These are phyloP conservation scores for Triplophysa siluroides DNA, from an alignment of 2,113 vertebrate genomes.

Conservation along the genomic window DNA sequence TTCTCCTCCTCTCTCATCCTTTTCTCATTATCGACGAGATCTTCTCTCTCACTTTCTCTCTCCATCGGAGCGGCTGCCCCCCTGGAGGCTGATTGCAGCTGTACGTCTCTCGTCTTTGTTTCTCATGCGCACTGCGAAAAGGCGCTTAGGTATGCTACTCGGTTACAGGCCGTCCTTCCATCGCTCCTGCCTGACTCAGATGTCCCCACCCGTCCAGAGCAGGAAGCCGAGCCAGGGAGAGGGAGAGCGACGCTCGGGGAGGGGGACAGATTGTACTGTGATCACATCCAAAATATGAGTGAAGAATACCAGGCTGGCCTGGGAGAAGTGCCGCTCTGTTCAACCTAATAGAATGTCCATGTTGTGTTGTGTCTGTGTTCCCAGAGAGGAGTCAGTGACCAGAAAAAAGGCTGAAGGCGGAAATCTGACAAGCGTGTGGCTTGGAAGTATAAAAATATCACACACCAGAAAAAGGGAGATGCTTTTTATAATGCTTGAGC, in stretches of 20 bases:
- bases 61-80: slow-evolving; percentile 7
- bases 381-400: background rate
- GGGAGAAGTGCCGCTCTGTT: background rate
- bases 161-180: slow-evolving; percentile 17
- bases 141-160: slow-evolving; percentile 50
- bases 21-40: slow-evolving; percentile 20
- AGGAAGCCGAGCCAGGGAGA: slow-evolving; percentile 18
- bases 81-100: slow-evolving; percentile 32
- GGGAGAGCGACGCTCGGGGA: background rate
- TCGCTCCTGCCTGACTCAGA: background rate
- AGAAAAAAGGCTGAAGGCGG: slow-evolving; percentile 31
- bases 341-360: background rate
- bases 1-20: slow-evolving; percentile 9
- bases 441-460: background rate
- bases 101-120: slow-evolving; percentile 33
- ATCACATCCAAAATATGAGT: slow-evolving; percentile 27
- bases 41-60: slow-evolving; percentile 7
- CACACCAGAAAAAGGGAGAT: background rate
- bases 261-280: slow-evolving; percentile 30
- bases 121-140: slow-evolving; percentile 57
- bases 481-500: too few relatives aligned
- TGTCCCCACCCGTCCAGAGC: background rate
- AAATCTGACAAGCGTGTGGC: background rate
- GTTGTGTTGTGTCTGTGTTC: slow-evolving; percentile 3
- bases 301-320: slow-evolving; percentile 35